A percentile compares a stretch with the other conserved stretches of the same genome.
Evolutionary conservation across 2,888 invertebrate genomes (phyloP).

Genomic region (Homarus gammarus): DNA sequence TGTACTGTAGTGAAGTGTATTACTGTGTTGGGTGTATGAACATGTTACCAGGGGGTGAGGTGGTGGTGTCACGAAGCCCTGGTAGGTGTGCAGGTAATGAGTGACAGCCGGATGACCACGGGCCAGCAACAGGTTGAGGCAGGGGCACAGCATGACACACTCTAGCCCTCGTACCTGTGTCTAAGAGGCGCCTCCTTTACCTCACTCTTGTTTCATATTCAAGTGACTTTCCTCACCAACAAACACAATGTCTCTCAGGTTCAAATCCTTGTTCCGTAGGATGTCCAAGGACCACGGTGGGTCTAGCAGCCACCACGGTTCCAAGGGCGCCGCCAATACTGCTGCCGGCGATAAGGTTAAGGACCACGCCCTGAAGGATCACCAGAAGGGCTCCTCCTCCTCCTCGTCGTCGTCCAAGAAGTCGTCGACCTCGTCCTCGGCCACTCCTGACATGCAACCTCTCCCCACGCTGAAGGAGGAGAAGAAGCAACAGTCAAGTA

Average conservation of each 20-base stretch:
- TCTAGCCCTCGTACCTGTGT: neutral
- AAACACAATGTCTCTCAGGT: constrained; percentile 73
- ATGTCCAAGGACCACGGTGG: constrained; percentile 75
- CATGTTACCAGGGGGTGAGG: too few relatives aligned
- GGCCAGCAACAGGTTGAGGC: neutral
- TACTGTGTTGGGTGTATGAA: too few relatives aligned
- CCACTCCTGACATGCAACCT: constrained; percentile 51
- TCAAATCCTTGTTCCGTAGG: constrained; percentile 76
- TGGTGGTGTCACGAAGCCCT: neutral
- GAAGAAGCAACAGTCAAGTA: constrained; percentile 26
- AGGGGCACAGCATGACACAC: neutral
- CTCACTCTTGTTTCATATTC: neutral
- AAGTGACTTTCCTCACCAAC: neutral
- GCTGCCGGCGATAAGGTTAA: constrained; percentile 1
- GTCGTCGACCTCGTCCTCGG: neutral
- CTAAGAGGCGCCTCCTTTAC: neutral
- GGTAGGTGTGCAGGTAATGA: neutral
- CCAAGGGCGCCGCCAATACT: constrained; percentile 18
- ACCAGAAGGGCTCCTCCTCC: too few relatives aligned
- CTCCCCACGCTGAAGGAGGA: constrained; percentile 70
- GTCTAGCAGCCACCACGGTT: constrained; percentile 36
- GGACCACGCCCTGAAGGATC: constrained; percentile 18
- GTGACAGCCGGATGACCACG: neutral
- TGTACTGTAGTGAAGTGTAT: too few relatives aligned
- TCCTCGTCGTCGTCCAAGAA: constrained; percentile 57